Conservation (phyloP, 2,113 vertebrate genomes). For the Otus sunia region DNA sequence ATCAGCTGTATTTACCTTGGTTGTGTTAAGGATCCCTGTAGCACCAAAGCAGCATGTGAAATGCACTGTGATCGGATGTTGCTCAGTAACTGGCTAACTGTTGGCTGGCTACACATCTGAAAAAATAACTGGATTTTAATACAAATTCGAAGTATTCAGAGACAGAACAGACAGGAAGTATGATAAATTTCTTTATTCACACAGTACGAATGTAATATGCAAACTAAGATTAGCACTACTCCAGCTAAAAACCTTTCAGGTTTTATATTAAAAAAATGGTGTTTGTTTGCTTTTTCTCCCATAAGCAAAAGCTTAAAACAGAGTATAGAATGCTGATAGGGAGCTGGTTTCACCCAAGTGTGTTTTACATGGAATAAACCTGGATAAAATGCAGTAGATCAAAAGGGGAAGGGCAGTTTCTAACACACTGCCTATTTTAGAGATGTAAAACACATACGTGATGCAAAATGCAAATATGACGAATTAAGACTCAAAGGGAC, state of each 20-base stretch:
- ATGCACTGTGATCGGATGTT: constrained; percentile 99
- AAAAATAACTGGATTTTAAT: constrained; percentile 67
- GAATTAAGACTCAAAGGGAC: neutral
- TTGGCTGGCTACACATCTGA: constrained; percentile 97
- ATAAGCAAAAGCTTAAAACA: neutral
- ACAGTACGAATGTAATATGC: neutral
- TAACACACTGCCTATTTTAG: neutral
- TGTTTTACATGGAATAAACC: neutral
- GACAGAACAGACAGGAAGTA: neutral
- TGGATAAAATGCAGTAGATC: neutral
- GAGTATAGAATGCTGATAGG: neutral
- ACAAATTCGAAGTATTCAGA: neutral
- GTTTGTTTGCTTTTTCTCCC: neutral
- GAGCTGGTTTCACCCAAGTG: neutral
- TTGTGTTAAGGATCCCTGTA: constrained; percentile 92
- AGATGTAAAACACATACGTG: neutral
- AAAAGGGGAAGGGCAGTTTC: neutral
- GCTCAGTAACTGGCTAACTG: constrained; percentile 96
- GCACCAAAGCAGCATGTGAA: constrained; percentile 92
- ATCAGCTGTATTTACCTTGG: constrained; percentile 81
- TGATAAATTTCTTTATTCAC: neutral
- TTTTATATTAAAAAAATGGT: neutral
- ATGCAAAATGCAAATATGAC: neutral
- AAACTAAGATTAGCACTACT: neutral
- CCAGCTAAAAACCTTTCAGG: neutral